phyloP scores from a whole-genome alignment of 1,140 invertebrate species.

The Frieseomelitta varia region DNA sequence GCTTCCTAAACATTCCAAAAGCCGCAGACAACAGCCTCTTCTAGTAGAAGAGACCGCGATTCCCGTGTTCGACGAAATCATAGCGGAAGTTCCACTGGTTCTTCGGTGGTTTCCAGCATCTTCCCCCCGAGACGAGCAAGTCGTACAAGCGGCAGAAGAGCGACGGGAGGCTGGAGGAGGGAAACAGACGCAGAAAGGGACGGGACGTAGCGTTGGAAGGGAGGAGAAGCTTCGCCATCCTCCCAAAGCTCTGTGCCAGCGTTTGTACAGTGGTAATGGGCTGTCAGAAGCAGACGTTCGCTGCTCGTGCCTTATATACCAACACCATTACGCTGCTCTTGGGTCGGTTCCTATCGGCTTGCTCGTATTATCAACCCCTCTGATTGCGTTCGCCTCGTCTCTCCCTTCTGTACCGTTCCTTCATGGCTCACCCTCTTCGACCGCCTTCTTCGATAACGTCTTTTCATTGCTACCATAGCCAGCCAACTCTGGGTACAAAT shows the following conservation, averaged over 20 bases:
- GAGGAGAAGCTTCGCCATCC: constrained; percentile 59
- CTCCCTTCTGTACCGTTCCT: constrained; percentile 18
- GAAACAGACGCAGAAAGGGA: constrained; percentile 24
- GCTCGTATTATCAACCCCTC: constrained; percentile 55
- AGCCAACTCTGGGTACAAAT: background rate
- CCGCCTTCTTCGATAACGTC: constrained; percentile 42
- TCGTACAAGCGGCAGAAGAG: background rate
- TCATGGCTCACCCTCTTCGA: background rate
- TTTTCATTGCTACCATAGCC: background rate
- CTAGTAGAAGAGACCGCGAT: background rate
- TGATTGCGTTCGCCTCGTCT: constrained; percentile 42
- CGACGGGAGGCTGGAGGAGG: constrained; percentile 2
- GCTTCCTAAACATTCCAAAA: background rate
- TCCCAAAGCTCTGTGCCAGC: constrained; percentile 63
- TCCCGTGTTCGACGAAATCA: constrained; percentile 1
- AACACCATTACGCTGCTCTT: constrained; percentile 71
- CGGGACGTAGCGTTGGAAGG: constrained; percentile 1
- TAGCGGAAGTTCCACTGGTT: background rate
- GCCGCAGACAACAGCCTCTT: background rate
- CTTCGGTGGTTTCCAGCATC: constrained; percentile 32
- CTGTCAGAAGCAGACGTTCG: constrained; percentile 78
- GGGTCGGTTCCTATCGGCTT: constrained; percentile 67
- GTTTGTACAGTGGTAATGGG: constrained; percentile 81
- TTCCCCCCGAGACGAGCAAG: constrained; percentile 19
- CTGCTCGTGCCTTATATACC: constrained; percentile 75